A percentile compares a stretch with the other conserved stretches of the same genome.
phyloP scores from a whole-genome alignment of 2,888 invertebrate genomes.

The Dolomedes plantarius region DNA sequence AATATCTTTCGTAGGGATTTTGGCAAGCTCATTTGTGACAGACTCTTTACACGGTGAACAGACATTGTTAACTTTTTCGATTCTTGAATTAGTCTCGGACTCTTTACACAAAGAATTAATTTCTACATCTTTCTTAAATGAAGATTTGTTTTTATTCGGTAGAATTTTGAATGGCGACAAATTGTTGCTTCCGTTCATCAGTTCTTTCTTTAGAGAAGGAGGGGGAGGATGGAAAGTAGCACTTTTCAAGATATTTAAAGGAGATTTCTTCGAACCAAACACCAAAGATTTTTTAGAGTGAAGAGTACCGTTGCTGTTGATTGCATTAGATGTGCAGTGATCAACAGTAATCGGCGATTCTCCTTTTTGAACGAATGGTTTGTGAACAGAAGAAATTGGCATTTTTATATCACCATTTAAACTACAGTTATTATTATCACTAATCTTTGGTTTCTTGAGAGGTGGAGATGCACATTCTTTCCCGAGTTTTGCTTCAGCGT shows the following conservation, averaged over 20 bases:
- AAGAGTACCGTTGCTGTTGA: conserved; percentile 39
- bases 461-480: conserved; percentile 11
- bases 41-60: neutral
- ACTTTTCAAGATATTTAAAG: conserved; percentile 24
- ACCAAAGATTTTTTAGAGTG: conserved; percentile 18
- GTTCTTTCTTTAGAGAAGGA: conserved; percentile 3
- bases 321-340: conserved; percentile 17
- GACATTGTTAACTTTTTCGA: conserved; percentile 30
- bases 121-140: conserved; percentile 29
- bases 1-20: neutral
- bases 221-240: conserved; percentile 37
- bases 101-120: conserved; percentile 22
- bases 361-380: conserved; percentile 23
- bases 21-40: neutral
- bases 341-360: neutral
- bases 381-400: neutral
- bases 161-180: conserved; percentile 19
- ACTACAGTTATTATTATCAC: conserved; percentile 36
- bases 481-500: conserved; percentile 1
- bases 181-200: conserved; percentile 21
- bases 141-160: conserved; percentile 7
- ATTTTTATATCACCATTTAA: conserved; percentile 54
- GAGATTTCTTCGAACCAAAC: conserved; percentile 21
- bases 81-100: conserved; percentile 19
- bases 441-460: conserved; percentile 40